These are phyloP conservation scores for Oasisia sp. DNA, from an alignment of 2,888 invertebrate species.

Conservation along the genomic window DNA sequence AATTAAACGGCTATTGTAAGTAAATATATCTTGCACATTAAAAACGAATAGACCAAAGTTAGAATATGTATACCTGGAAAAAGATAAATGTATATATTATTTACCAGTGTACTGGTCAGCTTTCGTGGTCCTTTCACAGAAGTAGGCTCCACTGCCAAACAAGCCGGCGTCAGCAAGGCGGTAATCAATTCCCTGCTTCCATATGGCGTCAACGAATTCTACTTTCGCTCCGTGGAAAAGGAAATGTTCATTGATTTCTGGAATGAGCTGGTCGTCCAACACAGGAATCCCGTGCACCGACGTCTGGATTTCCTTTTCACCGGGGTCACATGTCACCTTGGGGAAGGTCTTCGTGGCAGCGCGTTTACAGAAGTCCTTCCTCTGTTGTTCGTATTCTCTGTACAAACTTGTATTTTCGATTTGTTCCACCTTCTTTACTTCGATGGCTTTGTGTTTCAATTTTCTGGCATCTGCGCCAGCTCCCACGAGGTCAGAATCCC, in stretches of 20 bases:
- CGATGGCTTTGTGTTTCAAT: slow-evolving; percentile 23
- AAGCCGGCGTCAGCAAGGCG: slow-evolving; percentile 41
- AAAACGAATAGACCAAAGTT: too few species aligned
- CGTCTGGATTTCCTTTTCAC: neutral
- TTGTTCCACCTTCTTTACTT: slow-evolving; percentile 24
- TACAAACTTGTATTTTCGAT: slow-evolving; percentile 27
- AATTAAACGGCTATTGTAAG: too few species aligned
- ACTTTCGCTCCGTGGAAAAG: slow-evolving; percentile 50
- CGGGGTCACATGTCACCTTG: neutral
- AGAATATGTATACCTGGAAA: too few species aligned
- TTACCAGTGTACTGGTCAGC: slow-evolving; percentile 52
- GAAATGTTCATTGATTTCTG: slow-evolving; percentile 47
- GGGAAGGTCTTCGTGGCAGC: neutral
- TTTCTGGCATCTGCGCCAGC: slow-evolving; percentile 26
- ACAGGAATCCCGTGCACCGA: neutral
- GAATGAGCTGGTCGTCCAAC: slow-evolving; percentile 20
- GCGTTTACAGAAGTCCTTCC: neutral
- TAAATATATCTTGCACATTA: too few species aligned
- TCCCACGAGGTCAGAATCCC: slow-evolving; percentile 19
- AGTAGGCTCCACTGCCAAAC: slow-evolving; percentile 47
- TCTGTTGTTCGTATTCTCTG: slow-evolving; percentile 17
- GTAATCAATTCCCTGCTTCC: slow-evolving; percentile 44
- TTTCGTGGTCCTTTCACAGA: slow-evolving; percentile 50
- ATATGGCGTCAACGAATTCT: slow-evolving; percentile 22
- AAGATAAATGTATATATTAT: neutral